Percentiles rank a stretch among this genome's conserved stretches.
Conservation (phyloP, 2,888 invertebrate species). For the Zaprionus obscuricornis region DNA sequence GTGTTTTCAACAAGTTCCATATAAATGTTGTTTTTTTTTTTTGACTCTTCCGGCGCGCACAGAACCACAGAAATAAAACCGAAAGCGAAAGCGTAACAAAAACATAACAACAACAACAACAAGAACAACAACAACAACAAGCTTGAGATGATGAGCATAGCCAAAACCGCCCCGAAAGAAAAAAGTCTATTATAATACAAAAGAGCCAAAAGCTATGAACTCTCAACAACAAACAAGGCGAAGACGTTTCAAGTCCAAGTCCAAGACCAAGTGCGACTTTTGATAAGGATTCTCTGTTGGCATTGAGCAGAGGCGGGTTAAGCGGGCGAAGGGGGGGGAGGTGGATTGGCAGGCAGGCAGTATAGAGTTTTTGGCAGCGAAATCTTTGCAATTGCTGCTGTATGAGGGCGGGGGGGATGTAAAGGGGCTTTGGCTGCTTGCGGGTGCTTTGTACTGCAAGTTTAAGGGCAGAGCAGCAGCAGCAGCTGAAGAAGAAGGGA, state of each 20-base stretch:
- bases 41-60: slow-evolving; percentile 44
- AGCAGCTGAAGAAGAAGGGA: slow-evolving; percentile 1
- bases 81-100: slow-evolving; percentile 48
- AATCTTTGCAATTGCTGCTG: slow-evolving; percentile 33
- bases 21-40: slow-evolving; percentile 31
- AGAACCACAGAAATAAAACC: slow-evolving; percentile 48
- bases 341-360: no score
- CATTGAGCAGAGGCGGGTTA: slow-evolving; percentile 24
- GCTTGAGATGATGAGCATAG: not conserved
- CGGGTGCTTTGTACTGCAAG: not conserved
- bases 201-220: slow-evolving; percentile 64
- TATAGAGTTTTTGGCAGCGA: no score
- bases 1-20: slow-evolving; percentile 75
- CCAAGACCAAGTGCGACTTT: slow-evolving; percentile 54
- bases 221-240: slow-evolving; percentile 45
- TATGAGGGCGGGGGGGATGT: not conserved
- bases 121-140: not conserved
- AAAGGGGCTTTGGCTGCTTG: slow-evolving; percentile 11
- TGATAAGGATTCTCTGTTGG: slow-evolving; percentile 47
- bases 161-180: slow-evolving; percentile 49
- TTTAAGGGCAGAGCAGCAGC: slow-evolving; percentile 4
- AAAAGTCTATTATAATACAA: slow-evolving; percentile 58
- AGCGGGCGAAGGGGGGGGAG: not conserved
- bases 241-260: slow-evolving; percentile 37
- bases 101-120: slow-evolving; percentile 6